Percentiles rank a stretch among this genome's conserved stretches.
Conservation (phyloP, 2,113 vertebrate genomes). For the Hippoglossus stenolepis region DNA sequence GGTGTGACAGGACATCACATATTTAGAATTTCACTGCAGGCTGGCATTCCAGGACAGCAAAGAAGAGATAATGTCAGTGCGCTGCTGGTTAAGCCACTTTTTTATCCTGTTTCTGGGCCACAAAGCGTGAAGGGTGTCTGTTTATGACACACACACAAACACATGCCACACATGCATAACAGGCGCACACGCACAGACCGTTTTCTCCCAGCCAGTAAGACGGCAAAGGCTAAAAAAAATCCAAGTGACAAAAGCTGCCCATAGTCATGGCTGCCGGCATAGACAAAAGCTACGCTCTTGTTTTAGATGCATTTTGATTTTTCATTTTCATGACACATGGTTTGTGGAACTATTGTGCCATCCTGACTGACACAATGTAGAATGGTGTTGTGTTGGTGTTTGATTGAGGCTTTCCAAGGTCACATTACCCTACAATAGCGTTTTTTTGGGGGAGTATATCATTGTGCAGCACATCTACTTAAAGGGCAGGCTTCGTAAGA, state of each 20-base stretch:
- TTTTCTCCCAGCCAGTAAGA: slow-evolving; percentile 57
- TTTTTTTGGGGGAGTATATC: slow-evolving; percentile 17
- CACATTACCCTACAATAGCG: slow-evolving; percentile 42
- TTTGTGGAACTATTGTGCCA: slow-evolving; percentile 73
- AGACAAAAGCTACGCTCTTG: slow-evolving; percentile 44
- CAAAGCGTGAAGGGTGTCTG: slow-evolving; percentile 74
- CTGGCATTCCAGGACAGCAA: slow-evolving; percentile 69
- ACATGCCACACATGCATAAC: slow-evolving; percentile 33
- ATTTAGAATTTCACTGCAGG: slow-evolving; percentile 63
- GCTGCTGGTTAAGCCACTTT: slow-evolving; percentile 65
- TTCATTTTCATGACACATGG: slow-evolving; percentile 52
- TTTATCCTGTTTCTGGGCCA: slow-evolving; percentile 71
- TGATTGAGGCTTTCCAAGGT: slow-evolving; percentile 55
- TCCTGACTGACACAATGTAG: slow-evolving; percentile 70
- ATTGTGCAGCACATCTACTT: slow-evolving; percentile 33
- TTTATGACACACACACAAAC: slow-evolving; percentile 66
- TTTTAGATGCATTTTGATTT: slow-evolving; percentile 42
- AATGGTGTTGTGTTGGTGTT: slow-evolving; percentile 44
- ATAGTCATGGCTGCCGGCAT: slow-evolving; percentile 37
- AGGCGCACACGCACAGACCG: slow-evolving; percentile 25
- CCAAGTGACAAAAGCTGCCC: slow-evolving; percentile 51
- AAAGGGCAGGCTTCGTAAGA: slow-evolving; percentile 34
- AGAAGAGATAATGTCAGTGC: slow-evolving; percentile 72
- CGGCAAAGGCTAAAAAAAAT: slow-evolving; percentile 43
- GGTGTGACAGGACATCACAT: slow-evolving; percentile 64